A percentile compares a stretch with the other conserved stretches of the same genome.
These are phyloP conservation scores for Drosophila algonquin DNA, from an alignment of 2,888 invertebrate species.

Conservation along the genomic window DNA sequence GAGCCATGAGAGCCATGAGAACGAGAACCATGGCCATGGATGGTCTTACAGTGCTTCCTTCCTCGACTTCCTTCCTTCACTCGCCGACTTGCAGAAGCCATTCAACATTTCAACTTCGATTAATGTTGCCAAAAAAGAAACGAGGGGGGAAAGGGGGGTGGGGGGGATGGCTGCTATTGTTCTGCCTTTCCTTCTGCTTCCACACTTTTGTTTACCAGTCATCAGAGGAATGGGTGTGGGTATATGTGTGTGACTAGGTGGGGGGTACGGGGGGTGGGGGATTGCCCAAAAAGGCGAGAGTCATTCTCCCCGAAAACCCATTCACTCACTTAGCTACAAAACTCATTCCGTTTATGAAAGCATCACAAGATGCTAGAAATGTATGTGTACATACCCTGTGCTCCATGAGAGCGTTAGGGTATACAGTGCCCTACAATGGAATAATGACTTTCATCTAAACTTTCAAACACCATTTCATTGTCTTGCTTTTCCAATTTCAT, in stretches of 20 bases:
- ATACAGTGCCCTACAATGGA: no score
- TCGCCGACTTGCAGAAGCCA: conserved; percentile 33
- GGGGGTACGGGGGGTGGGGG: conserved; percentile 2
- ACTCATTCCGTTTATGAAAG: neutral
- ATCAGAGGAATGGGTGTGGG: conserved; percentile 14
- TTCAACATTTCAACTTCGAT: conserved; percentile 67
- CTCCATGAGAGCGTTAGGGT: neutral
- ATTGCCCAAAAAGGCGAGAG: conserved; percentile 42
- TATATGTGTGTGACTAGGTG: neutral
- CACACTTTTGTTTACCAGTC: conserved; percentile 62
- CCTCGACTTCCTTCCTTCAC: conserved; percentile 43
- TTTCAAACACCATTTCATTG: no score
- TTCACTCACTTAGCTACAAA: conserved; percentile 1
- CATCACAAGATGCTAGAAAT: neutral
- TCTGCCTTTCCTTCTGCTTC: conserved; percentile 22
- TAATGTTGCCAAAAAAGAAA: conserved; percentile 65
- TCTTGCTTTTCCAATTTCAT: no score
- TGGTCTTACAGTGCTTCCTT: conserved; percentile 61
- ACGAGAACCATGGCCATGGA: conserved; percentile 20
- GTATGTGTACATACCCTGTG: neutral
- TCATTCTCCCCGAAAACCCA: conserved; percentile 43
- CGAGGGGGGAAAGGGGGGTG: neutral
- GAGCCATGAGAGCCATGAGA: conserved; percentile 10
- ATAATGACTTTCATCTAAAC: no score
- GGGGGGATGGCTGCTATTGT: conserved; percentile 37